Evolutionary conservation across 2,797 vertebrate species (phyloP).

Genomic region (Tympanoctomys barrerae): DNA sequence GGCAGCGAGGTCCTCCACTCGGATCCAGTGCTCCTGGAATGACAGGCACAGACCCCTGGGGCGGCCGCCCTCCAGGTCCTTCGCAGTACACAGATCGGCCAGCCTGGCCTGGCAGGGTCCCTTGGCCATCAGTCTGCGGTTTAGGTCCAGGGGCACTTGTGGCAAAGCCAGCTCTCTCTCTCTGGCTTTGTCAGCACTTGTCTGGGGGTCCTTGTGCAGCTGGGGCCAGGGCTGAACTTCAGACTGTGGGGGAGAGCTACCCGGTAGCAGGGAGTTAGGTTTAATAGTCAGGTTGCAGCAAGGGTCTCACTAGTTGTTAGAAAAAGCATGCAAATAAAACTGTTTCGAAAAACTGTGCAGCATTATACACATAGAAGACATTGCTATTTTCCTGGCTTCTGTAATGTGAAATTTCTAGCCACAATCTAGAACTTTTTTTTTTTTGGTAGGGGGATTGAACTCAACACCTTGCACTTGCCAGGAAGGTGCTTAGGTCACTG

Average conservation of each 20-base stretch:
- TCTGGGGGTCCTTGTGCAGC: not conserved
- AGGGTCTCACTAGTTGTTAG: not conserved
- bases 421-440: not conserved
- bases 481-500: too few species aligned
- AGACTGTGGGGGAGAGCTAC: not conserved
- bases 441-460: too few species aligned
- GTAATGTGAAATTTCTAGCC: not conserved
- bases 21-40: constrained; percentile 94
- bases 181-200: not conserved
- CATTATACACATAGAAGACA: not conserved
- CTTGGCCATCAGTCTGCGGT: not conserved
- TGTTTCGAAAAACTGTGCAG: not conserved
- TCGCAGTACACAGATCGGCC: not conserved
- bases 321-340: not conserved
- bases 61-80: not conserved
- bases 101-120: not conserved
- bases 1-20: constrained; percentile 77
- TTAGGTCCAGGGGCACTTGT: not conserved
- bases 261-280: not conserved
- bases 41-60: not conserved
- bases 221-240: not conserved
- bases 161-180: not conserved
- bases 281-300: not conserved
- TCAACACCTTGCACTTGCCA: too few species aligned
- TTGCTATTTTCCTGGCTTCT: not conserved